These are phyloP conservation scores for Notolepis coatsorum DNA, from an alignment of 2,797 vertebrate species.

Conservation along the genomic window DNA sequence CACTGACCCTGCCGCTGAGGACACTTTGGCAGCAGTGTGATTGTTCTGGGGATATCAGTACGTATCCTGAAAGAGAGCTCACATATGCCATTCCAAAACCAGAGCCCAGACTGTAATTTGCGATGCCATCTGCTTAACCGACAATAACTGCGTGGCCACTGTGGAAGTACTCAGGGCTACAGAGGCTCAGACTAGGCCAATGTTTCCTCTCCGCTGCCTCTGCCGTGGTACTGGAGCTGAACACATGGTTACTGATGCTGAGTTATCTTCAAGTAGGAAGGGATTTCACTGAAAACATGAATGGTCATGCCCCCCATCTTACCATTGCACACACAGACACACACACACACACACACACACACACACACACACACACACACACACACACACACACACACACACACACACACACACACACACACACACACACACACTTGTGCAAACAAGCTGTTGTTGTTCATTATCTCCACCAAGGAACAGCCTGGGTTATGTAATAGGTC, in stretches of 20 bases:
- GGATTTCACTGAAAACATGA: background rate
- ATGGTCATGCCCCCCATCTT: background rate
- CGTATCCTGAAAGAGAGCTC: no score
- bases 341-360: background rate
- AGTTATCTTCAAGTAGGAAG: background rate
- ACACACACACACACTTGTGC: background rate
- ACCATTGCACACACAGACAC: background rate
- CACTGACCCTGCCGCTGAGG: background rate
- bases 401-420: conserved; percentile 2
- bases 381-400: background rate
- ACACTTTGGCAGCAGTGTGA: background rate
- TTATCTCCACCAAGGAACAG: no score
- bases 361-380: background rate
- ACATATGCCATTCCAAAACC: no score
- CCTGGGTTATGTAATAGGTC: no score
- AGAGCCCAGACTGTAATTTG: no score
- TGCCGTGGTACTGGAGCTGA: background rate
- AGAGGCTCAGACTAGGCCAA: background rate
- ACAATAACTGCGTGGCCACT: background rate
- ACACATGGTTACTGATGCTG: background rate
- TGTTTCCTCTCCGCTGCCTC: background rate
- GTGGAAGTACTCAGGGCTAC: background rate
- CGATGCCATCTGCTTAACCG: background rate
- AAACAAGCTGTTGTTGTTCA: no score
- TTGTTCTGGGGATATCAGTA: no score